These are phyloP conservation scores for Xiphias gladius DNA, from an alignment of 2,113 vertebrate species.

Conservation along the genomic window DNA sequence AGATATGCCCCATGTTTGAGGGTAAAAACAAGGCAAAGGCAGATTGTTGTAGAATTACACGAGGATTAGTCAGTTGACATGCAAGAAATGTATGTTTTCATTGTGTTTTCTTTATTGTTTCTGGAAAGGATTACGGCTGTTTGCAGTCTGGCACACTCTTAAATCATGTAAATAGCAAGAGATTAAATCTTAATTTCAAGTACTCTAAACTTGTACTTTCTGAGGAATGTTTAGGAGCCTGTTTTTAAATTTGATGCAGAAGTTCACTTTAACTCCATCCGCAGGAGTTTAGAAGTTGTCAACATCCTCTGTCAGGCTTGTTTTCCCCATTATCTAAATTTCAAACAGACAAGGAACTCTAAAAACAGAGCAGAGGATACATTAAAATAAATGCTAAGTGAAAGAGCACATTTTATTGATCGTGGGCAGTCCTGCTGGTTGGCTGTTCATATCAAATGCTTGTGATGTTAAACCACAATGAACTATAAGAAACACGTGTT, in stretches of 20 bases:
- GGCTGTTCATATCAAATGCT: neutral
- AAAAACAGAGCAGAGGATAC: neutral
- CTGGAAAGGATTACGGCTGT: neutral
- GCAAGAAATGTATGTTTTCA: conserved; percentile 8
- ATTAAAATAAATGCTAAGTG: neutral
- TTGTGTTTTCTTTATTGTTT: neutral
- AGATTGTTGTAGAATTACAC: neutral
- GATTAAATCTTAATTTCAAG: neutral
- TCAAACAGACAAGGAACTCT: neutral
- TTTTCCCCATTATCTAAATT: neutral
- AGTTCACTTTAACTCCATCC: neutral
- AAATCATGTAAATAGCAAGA: neutral
- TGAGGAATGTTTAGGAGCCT: neutral
- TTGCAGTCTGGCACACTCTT: neutral
- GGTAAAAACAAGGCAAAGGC: conserved; percentile 79
- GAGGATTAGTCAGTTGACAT: neutral
- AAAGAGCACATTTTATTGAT: neutral
- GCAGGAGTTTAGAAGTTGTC: neutral
- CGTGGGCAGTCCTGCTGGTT: neutral
- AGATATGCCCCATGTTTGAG: conserved; percentile 95
- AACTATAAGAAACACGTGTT: neutral
- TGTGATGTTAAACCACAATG: neutral
- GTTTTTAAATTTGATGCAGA: neutral
- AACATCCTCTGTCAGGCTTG: neutral
- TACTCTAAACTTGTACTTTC: neutral